Conservation (phyloP, 2,797 vertebrate genomes). For the Phylloscopus collybita region DNA sequence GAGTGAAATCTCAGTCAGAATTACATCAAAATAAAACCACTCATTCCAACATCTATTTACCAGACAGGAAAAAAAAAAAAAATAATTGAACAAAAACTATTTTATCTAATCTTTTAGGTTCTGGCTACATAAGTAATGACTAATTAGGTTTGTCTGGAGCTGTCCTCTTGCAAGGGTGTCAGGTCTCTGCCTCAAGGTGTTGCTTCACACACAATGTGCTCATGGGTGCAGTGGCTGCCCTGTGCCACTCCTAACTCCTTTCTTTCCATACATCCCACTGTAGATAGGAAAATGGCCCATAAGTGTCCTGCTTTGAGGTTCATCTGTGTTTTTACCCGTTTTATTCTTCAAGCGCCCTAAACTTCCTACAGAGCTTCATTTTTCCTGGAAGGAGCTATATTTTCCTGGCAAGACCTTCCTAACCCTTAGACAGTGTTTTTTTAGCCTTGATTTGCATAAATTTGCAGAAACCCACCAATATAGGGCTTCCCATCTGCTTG, state of each 20-base stretch:
- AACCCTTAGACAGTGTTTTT: neutral
- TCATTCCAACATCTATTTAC: neutral
- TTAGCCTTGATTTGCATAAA: neutral
- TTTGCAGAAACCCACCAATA: neutral
- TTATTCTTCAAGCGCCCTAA: neutral
- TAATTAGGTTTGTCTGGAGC: neutral
- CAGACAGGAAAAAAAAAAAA: neutral
- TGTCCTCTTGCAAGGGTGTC: neutral
- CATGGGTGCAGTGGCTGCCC: fast-evolving
- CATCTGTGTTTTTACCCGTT: neutral
- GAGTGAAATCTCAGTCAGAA: neutral
- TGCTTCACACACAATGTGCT: neutral
- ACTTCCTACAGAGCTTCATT: neutral
- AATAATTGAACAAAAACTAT: neutral
- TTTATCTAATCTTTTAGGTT: neutral
- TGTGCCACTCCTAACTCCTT: neutral
- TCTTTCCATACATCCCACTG: neutral
- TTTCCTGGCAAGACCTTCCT: slow-evolving; percentile 9
- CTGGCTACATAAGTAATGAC: neutral
- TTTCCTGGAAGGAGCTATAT: neutral
- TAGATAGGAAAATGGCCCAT: neutral
- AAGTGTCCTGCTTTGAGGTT: neutral
- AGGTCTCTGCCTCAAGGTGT: neutral
- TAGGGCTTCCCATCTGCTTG: neutral
- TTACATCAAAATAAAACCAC: neutral